These are phyloP conservation scores for Muscicapa comitata DNA, from an alignment of 2,797 vertebrate species.

Conservation along the genomic window DNA sequence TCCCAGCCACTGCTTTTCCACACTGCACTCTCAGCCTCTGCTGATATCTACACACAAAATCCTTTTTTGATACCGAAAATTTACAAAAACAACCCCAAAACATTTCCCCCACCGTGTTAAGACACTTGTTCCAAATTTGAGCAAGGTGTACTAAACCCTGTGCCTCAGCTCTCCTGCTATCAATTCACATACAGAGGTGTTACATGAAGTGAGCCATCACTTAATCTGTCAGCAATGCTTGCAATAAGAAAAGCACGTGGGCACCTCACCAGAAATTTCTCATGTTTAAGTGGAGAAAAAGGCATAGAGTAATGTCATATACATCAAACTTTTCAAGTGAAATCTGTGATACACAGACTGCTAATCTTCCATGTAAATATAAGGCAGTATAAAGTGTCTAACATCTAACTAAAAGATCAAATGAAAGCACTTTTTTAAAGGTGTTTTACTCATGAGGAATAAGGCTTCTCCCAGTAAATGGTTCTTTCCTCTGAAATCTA, in stretches of 20 bases:
- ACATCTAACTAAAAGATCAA: background rate
- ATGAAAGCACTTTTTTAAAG: background rate
- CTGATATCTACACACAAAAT: background rate
- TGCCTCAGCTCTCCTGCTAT: background rate
- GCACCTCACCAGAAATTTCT: background rate
- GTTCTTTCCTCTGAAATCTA: background rate
- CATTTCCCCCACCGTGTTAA: background rate
- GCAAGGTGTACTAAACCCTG: background rate
- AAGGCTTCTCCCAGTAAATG: background rate
- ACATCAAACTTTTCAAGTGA: background rate
- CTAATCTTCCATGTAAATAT: background rate
- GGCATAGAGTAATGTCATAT: background rate
- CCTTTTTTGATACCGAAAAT: background rate
- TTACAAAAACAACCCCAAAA: background rate
- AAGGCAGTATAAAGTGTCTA: background rate
- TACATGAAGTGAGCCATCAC: background rate
- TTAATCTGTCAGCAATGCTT: background rate
- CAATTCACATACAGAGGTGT: background rate
- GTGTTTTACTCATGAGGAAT: background rate
- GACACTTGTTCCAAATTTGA: background rate
- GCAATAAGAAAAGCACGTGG: rapidly evolving
- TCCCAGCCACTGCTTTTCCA: background rate
- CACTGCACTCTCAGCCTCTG: background rate
- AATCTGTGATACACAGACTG: background rate
- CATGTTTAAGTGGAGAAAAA: background rate